Conservation (phyloP, 2,888 invertebrate genomes). For the Drosophila putrida region DNA sequence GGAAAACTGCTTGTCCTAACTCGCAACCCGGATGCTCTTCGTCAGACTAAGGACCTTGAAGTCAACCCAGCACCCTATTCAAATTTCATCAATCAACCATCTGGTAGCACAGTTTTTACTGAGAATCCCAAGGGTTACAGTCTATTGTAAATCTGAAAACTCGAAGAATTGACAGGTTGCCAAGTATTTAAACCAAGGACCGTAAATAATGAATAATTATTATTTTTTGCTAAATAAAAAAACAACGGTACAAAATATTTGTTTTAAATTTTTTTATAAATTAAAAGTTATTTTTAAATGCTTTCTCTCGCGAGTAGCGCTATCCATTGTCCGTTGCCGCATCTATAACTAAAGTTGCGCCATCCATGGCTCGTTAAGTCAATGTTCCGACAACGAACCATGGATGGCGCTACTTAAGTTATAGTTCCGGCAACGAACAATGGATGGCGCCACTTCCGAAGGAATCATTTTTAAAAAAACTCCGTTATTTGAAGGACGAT, state of each 20-base stretch:
- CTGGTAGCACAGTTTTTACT: slow-evolving; percentile 67
- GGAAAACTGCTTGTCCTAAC: slow-evolving; percentile 73
- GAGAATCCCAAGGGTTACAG: slow-evolving; percentile 73
- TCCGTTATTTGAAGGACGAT: too few relatives aligned
- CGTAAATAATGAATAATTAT: slow-evolving; percentile 16
- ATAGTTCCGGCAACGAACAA: too few relatives aligned
- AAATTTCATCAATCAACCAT: slow-evolving; percentile 67
- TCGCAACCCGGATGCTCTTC: slow-evolving; percentile 44
- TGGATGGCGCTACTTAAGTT: too few relatives aligned
- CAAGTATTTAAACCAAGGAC: slow-evolving; percentile 25
- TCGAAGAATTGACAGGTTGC: background rate
- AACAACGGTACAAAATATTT: background rate
- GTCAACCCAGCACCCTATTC: slow-evolving; percentile 66
- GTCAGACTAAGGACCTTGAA: slow-evolving; percentile 35
- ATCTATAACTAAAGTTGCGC: too few relatives aligned
- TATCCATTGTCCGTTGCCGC: too few relatives aligned
- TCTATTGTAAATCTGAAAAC: slow-evolving; percentile 29
- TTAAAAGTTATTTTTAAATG: too few relatives aligned
- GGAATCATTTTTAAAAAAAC: too few relatives aligned
- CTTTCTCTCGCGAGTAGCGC: too few relatives aligned
- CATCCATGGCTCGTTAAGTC: too few relatives aligned
- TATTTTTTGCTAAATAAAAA: background rate
- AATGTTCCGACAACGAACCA: too few relatives aligned
- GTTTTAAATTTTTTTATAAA: too few relatives aligned
- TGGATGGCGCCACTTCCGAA: too few relatives aligned